These are phyloP conservation scores for Podargus strigoides DNA, from an alignment of 2,797 vertebrate species.

Conservation along the genomic window DNA sequence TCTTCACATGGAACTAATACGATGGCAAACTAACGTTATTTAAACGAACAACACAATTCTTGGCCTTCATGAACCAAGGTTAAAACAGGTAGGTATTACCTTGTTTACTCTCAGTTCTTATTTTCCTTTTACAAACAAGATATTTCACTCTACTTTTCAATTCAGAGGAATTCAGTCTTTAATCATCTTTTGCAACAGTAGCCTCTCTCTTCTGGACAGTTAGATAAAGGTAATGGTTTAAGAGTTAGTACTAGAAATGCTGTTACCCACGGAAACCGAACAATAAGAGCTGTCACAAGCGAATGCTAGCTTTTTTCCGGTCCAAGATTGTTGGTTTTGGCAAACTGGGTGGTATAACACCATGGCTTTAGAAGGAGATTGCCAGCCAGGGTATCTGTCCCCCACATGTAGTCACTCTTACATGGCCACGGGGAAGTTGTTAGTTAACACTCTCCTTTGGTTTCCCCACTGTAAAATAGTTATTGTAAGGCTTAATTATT, in stretches of 20 bases:
- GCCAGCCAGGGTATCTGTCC: not conserved
- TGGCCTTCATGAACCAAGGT: constrained; percentile 40
- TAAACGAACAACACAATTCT: constrained; percentile 53
- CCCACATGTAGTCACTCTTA: not conserved
- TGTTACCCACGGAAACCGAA: not conserved
- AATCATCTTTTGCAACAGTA: not conserved
- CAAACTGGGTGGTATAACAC: not conserved
- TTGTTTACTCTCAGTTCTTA: constrained; percentile 48
- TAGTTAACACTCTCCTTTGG: not conserved
- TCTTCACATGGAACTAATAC: constrained; percentile 54
- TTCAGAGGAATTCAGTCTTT: not conserved
- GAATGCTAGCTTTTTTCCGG: not conserved
- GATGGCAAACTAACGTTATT: constrained; percentile 58
- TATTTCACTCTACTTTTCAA: not conserved
- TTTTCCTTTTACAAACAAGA: not conserved
- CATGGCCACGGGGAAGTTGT: not conserved
- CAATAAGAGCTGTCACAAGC: not conserved
- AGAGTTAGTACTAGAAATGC: not conserved
- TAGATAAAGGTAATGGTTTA: not conserved
- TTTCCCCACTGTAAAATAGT: not conserved
- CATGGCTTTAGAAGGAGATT: not conserved
- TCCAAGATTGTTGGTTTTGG: not conserved
- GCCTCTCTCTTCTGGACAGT: not conserved
- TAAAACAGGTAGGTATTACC: not conserved
- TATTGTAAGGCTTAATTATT: not conserved